Evolutionary conservation across 2,797 vertebrate species (phyloP).

Genomic region (Babyrousa celebensis): DNA sequence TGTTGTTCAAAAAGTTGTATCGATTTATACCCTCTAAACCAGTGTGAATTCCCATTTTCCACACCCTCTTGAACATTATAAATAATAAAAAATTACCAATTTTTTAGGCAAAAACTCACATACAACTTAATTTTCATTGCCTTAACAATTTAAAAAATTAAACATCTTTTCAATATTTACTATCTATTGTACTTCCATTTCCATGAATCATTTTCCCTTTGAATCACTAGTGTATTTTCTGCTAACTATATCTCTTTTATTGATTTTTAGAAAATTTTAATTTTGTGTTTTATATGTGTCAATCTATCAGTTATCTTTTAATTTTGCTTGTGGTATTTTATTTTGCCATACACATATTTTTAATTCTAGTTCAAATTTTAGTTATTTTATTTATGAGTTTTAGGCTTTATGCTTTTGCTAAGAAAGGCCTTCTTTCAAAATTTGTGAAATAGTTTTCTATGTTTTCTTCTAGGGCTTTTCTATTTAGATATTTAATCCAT

Average conservation of each 20-base stretch:
- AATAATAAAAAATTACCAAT: constrained; percentile 8
- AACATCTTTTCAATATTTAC: not conserved
- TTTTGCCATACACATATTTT: constrained; percentile 6
- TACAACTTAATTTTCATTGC: constrained; percentile 45
- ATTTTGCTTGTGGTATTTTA: not conserved
- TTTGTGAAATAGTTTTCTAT: not conserved
- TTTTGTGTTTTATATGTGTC: constrained; percentile 3
- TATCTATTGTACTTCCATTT: not conserved
- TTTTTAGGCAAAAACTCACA: not conserved
- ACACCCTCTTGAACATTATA: not conserved
- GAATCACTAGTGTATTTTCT: constrained; percentile 25
- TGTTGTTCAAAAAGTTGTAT: constrained; percentile 16
- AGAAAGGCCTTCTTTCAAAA: constrained; percentile 22
- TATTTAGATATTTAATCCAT: constrained; percentile 47
- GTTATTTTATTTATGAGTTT: not conserved
- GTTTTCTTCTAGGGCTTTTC: constrained; percentile 41
- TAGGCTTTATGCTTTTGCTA: not conserved
- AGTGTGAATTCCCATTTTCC: not conserved
- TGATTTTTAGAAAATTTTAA: constrained; percentile 50
- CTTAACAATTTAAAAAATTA: constrained; percentile 29
- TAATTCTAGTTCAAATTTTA: constrained; percentile 17
- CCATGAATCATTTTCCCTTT: constrained; percentile 59
- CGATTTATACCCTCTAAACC: not conserved
- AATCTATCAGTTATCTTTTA: not conserved
- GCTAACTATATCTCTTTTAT: constrained; percentile 24